Evolutionary conservation across 2,888 invertebrate genomes (phyloP), one percentile per base, ranked within the genome.

Genomic region (Andrena marginata): DNA sequence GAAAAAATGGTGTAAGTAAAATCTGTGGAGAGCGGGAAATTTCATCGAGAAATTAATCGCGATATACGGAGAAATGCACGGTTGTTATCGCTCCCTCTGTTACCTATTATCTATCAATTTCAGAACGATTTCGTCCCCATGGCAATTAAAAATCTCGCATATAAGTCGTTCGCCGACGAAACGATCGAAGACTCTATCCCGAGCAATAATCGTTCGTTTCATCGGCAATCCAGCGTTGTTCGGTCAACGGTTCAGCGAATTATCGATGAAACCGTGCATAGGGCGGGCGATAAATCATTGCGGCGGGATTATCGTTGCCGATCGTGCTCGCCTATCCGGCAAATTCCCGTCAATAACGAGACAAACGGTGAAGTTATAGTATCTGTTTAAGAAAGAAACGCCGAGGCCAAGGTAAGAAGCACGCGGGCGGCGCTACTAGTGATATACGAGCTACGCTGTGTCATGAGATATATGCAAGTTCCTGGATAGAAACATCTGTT

Each of bases 381-480:
- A 73, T 82, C 74, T 73, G 60, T 80, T 74, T 80, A 82, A 80
- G 70, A 74, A 70, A 70, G 81, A 80, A 80, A 80, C 64, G 35
- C 48, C 8, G 54, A 10, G 56, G 29, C 42, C 74, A 62, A 70
- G 65, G 69, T 74, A 80, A 69, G 59, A 74, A 73, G 80, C 8
- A 42, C 42, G 49, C 54, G 8, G 54, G 10, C 48, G 48, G 26
- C 33, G 65, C 49, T 62, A 33, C 26, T 48, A 51, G 69, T 82
- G 80, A 82, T 73, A 70, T 80, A 80, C 26, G 65, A 80, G 63
- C 68, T 4, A 33, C 16, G 51, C 69, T 65, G 70, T 59, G 73
- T 77, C 62, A 77, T 74, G 65, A 85, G 76, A 83, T 83, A 77
- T 71, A 68, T 62, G 71, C 62, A 72, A 62, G 60, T 73, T 80